Evolutionary conservation across 2,888 invertebrate species (phyloP).

Genomic region (Nephrocerus scutellatus): DNA sequence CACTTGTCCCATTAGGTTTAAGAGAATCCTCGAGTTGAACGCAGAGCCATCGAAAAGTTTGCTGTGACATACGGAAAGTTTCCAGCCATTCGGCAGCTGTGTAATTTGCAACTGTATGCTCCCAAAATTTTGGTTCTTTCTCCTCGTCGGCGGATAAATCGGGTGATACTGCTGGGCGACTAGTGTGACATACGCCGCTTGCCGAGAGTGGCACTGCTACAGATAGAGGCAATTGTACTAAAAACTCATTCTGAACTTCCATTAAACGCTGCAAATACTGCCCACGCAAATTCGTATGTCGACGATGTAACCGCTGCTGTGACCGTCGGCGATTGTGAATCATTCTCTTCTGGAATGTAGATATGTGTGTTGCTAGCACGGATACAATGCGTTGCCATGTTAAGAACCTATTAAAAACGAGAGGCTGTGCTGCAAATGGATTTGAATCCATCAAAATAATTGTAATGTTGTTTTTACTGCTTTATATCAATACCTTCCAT

Average conservation of each 20-base stretch:
- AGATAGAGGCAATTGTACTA: constrained; percentile 31
- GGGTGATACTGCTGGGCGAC: not conserved
- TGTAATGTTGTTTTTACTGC: no score
- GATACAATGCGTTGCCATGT: no score
- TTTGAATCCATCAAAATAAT: no score
- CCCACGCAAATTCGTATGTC: constrained; percentile 30
- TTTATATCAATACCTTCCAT: no score
- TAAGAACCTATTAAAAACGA: no score
- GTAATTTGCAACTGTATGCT: constrained; percentile 24
- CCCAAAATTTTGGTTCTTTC: constrained; percentile 22
- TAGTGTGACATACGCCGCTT: not conserved
- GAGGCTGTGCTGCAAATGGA: no score
- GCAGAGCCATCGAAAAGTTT: constrained; percentile 36
- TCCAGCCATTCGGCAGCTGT: constrained; percentile 35
- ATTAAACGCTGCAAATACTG: constrained; percentile 37
- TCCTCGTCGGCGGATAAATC: not conserved
- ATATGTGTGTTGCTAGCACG: constrained; percentile 33
- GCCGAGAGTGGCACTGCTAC: constrained; percentile 6
- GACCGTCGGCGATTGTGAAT: constrained; percentile 34
- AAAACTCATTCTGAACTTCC: constrained; percentile 34
- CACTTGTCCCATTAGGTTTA: constrained; percentile 21
- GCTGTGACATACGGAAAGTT: constrained; percentile 35
- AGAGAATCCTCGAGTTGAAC: constrained; percentile 26
- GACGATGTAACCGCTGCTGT: constrained; percentile 30
- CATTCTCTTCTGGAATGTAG: constrained; percentile 34